Evolutionary conservation across 2,797 vertebrate species (phyloP).

Genomic region (Hydrophis major): DNA sequence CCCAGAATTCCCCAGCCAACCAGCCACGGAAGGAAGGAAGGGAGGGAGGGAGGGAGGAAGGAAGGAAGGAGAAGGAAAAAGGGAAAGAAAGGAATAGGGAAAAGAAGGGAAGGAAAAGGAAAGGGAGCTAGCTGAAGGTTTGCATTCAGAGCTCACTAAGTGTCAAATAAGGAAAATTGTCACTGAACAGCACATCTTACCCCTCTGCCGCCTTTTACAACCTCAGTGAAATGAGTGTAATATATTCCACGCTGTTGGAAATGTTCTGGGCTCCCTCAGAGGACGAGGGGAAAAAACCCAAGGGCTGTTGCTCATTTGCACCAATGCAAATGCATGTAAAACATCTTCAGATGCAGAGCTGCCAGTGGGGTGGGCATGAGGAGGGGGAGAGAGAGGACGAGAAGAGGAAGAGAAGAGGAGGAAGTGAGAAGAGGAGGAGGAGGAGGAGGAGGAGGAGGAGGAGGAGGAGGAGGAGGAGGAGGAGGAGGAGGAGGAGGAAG

Average conservation of each 20-base stretch:
- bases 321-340: not conserved
- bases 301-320: not conserved
- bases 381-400: rapidly evolving
- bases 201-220: not conserved
- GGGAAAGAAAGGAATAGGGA: no score
- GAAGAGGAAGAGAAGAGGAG: not conserved
- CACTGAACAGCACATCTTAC: not conserved
- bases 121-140: no score
- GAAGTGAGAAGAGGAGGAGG: no score
- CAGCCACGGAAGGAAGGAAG: not conserved
- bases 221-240: not conserved
- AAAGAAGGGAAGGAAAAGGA: no score
- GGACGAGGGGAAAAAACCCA: no score
- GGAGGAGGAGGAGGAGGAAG: no score
- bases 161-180: not conserved
- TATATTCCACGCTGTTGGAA: not conserved
- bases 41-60: no score
- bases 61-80: no score
- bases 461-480: no score
- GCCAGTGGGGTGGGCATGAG: not conserved
- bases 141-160: not conserved
- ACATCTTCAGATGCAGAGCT: not conserved
- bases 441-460: no score
- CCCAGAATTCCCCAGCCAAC: not conserved
- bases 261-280: not conserved